Conservation (phyloP, 2,797 vertebrate species). For the Premnoplex brunnescens region DNA sequence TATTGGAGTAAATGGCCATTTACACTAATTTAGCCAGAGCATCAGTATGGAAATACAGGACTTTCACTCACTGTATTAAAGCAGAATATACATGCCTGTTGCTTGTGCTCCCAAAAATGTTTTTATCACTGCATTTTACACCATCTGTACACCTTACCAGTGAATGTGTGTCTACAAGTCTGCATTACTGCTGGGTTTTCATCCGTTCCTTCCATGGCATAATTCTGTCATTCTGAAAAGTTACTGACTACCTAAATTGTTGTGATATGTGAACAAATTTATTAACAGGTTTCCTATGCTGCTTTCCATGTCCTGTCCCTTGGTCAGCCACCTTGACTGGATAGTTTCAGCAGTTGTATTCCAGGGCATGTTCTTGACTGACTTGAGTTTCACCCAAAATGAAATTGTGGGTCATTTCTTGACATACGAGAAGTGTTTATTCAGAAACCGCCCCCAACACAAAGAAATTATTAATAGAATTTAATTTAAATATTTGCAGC, state of each 20-base stretch:
- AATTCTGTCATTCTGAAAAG: not conserved
- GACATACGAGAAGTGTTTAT: conserved; percentile 4
- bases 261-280: not conserved
- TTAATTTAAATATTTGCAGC: conserved; percentile 6
- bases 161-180: not conserved
- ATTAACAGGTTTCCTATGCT: not conserved
- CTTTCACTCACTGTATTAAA: conserved; percentile 7
- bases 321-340: not conserved
- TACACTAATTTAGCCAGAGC: not conserved
- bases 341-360: conserved; percentile 7
- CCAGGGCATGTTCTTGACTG: not conserved
- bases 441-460: not conserved
- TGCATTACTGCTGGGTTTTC: not conserved
- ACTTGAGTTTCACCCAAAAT: not conserved
- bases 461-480: conserved; percentile 16
- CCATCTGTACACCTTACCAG: not conserved
- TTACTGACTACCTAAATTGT: not conserved
- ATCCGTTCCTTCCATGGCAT: not conserved
- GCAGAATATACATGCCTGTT: conserved; percentile 17
- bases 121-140: conserved; percentile 12
- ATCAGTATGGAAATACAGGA: not conserved
- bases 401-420: conserved; percentile 14
- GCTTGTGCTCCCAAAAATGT: conserved; percentile 25
- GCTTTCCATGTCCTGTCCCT: not conserved
- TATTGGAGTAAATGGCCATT: not conserved